Evolutionary conservation across 92 coral and sea anemone genomes (phyloP).

Genomic region (Paramuricea clavata): DNA sequence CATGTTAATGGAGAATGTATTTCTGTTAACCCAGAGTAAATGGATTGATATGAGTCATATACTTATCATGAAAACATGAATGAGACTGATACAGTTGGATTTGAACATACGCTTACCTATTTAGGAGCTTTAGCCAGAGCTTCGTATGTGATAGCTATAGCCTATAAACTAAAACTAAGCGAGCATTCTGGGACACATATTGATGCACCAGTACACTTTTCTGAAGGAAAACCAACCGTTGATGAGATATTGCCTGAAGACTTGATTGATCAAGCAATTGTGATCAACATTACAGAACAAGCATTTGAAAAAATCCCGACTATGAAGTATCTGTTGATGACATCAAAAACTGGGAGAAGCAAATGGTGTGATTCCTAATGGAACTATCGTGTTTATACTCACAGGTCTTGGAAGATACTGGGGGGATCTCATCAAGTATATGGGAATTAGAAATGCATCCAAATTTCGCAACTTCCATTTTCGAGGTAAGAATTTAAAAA

Average conservation of each 20-base stretch:
- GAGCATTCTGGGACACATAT: conserved; percentile 55
- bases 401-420: conserved; percentile 63
- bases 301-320: conserved; percentile 38
- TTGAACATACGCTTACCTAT: background rate
- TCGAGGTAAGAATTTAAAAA: too few relatives aligned
- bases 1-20: too few relatives aligned
- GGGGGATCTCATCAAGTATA: conserved; percentile 43
- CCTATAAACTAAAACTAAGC: background rate
- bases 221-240: conserved; percentile 21
- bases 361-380: conserved; percentile 65
- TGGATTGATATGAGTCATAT: background rate
- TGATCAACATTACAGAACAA: conserved; percentile 27
- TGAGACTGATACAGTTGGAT: background rate
- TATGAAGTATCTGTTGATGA: conserved; percentile 48
- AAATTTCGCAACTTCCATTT: background rate
- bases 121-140: background rate
- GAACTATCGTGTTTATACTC: conserved; percentile 51
- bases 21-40: too few relatives aligned
- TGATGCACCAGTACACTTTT: conserved; percentile 48
- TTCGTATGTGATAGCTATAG: background rate
- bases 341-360: conserved; percentile 64
- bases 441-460: background rate
- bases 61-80: background rate
- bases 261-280: conserved; percentile 37
- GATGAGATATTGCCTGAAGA: conserved; percentile 34